Conservation (phyloP, 2,797 vertebrate species). For the Periparus ater region DNA sequence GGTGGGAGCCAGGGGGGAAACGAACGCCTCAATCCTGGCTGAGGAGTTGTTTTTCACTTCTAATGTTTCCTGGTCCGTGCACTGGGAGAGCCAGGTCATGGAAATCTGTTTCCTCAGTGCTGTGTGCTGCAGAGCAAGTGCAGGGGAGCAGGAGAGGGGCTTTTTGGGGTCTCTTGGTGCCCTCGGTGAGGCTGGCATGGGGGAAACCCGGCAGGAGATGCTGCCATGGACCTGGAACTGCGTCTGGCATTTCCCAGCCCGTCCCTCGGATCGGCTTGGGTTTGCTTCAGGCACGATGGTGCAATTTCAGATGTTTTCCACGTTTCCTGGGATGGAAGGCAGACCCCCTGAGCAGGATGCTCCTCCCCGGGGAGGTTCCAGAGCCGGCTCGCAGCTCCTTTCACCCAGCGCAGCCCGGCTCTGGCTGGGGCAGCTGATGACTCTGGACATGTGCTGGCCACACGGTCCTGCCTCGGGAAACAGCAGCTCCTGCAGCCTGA, state of each 20-base stretch:
- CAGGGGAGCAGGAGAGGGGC: not conserved
- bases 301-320: not conserved
- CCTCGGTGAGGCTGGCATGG: not conserved
- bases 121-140: not conserved
- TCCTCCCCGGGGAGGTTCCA: not conserved
- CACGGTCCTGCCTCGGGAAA: not conserved
- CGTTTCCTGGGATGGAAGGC: not conserved
- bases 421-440: not conserved
- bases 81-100: not conserved
- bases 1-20: not conserved
- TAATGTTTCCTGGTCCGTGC: slow-evolving; percentile 46
- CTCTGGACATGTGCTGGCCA: not conserved
- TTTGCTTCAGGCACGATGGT: not conserved
- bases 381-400: not conserved
- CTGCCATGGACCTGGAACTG: fast-evolving
- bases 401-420: not conserved
- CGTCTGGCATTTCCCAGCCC: not conserved
- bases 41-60: slow-evolving; percentile 48
- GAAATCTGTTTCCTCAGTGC: not conserved
- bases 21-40: not conserved
- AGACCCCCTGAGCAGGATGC: not conserved
- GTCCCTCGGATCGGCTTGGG: not conserved
- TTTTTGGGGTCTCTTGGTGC: not conserved
- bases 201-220: not conserved
- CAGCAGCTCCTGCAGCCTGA: not conserved